Percentiles rank a stretch among this genome's conserved stretches.
phyloP scores from a whole-genome alignment of 2,113 vertebrate genomes.

The Ceyx cyanopectus region DNA sequence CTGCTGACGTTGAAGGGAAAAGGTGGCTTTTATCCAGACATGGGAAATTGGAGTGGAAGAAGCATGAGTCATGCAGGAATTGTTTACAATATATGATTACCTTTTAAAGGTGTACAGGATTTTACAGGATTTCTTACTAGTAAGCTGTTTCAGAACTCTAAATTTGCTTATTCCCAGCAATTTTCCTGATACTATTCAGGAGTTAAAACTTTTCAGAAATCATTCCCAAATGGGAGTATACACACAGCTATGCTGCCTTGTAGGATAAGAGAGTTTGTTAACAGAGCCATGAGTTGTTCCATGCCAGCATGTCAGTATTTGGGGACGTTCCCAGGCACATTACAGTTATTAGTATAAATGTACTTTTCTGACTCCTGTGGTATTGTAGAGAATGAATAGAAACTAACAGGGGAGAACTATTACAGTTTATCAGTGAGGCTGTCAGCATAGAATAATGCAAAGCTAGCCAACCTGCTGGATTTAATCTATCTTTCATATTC shows the following conservation, averaged over 20 bases:
- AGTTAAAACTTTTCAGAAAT: background rate
- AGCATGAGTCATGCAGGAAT: background rate
- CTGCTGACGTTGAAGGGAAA: background rate
- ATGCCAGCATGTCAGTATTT: background rate
- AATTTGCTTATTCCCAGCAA: background rate
- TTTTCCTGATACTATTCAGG: background rate
- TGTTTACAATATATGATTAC: background rate
- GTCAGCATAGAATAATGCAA: background rate
- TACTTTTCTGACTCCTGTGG: background rate
- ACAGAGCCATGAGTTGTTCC: background rate
- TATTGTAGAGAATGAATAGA: background rate
- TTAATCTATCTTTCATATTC: background rate
- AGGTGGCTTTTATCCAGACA: background rate
- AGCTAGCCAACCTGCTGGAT: background rate
- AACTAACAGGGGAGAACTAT: background rate
- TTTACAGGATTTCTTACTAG: background rate
- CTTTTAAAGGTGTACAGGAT: background rate
- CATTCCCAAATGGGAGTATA: background rate
- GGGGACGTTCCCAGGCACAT: fast-evolving
- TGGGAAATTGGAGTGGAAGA: background rate
- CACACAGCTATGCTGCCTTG: background rate
- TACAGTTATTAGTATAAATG: background rate
- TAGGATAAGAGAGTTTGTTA: background rate
- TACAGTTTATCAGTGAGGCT: background rate
- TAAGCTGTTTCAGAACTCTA: background rate